phyloP scores from a whole-genome alignment of 2,888 invertebrate genomes.

The Archaeoteleia sp. region DNA sequence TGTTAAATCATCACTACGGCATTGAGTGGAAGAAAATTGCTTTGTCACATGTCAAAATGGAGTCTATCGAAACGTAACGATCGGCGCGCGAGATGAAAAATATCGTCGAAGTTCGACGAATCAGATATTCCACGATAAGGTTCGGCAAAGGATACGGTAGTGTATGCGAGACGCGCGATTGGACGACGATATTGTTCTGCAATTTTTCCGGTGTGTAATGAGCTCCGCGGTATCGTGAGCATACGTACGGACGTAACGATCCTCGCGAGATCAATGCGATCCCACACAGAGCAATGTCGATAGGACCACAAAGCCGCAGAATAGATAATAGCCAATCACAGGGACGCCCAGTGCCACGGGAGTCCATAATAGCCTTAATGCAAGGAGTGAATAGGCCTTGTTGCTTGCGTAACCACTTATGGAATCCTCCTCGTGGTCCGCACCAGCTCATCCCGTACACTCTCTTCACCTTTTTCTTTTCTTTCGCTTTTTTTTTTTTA shows the following conservation, averaged over 20 bases:
- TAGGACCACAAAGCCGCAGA: slow-evolving; percentile 55
- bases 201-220: slow-evolving; percentile 41
- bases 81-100: slow-evolving; percentile 14
- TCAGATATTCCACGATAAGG: slow-evolving; percentile 42
- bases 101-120: slow-evolving; percentile 32
- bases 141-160: slow-evolving; percentile 30
- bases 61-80: slow-evolving; percentile 9
- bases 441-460: slow-evolving; percentile 32
- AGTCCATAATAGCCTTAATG: slow-evolving; percentile 64
- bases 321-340: slow-evolving; percentile 68
- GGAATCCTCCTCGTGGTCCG: slow-evolving; percentile 27
- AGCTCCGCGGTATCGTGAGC: slow-evolving; percentile 35
- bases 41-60: slow-evolving; percentile 16
- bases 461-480: slow-evolving; percentile 19
- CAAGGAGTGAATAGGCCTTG: slow-evolving; percentile 63
- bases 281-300: slow-evolving; percentile 25
- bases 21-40: slow-evolving; percentile 1
- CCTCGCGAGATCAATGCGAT: slow-evolving; percentile 42
- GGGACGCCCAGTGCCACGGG: slow-evolving; percentile 56
- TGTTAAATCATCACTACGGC: slow-evolving; percentile 2
- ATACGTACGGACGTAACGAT: slow-evolving; percentile 34
- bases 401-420: slow-evolving; percentile 63
- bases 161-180: slow-evolving; percentile 31
- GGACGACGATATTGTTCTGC: slow-evolving; percentile 37
- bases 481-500: slow-evolving; percentile 25